These are phyloP conservation scores for Dryoscopus gambensis DNA, from an alignment of 2,113 vertebrate genomes.

Conservation along the genomic window DNA sequence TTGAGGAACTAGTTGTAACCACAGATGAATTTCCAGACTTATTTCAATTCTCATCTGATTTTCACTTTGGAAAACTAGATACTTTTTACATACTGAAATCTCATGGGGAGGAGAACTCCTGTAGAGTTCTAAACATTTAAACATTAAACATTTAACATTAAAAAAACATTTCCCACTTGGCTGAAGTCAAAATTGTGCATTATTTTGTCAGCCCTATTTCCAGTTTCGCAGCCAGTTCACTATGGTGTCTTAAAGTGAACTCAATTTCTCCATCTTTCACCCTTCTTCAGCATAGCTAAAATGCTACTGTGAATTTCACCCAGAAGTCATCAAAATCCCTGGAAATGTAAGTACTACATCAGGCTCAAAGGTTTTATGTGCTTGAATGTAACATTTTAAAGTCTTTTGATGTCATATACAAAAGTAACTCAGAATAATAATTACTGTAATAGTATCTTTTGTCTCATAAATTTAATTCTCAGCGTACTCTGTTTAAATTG, in stretches of 20 bases:
- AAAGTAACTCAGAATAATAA: neutral
- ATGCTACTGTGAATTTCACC: neutral
- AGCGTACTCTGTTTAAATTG: neutral
- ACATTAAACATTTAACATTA: no score
- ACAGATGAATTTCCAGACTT: neutral
- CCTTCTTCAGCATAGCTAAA: neutral
- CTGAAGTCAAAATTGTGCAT: neutral
- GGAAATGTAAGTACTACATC: neutral
- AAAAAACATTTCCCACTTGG: neutral
- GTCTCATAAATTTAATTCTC: constrained; percentile 25
- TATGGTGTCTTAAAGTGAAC: neutral
- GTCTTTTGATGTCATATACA: neutral
- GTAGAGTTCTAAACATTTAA: neutral
- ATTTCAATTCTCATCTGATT: neutral
- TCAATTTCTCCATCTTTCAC: neutral
- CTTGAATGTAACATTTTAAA: neutral
- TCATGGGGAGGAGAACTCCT: neutral
- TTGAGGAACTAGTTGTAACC: neutral
- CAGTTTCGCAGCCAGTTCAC: neutral
- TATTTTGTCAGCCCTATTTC: neutral
- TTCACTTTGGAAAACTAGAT: neutral
- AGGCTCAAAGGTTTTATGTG: neutral
- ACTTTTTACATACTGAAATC: neutral
- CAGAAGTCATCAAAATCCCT: neutral
- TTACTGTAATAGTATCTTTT: neutral